These are phyloP conservation scores for Delphinus delphis DNA, from an alignment of 2,113 vertebrate genomes.

Conservation along the genomic window DNA sequence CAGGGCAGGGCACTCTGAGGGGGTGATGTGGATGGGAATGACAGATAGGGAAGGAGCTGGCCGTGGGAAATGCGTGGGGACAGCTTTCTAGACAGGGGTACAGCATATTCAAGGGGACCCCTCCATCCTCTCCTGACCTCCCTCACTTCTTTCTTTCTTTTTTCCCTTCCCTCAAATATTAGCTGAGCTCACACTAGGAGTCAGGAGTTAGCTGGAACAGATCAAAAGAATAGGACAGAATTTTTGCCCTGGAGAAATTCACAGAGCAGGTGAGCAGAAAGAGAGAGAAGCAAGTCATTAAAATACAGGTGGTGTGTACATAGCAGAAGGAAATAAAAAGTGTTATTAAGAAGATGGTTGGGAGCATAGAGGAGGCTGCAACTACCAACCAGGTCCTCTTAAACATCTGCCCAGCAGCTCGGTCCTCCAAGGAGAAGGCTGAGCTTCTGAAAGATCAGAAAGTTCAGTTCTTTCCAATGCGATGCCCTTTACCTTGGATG, in stretches of 20 bases:
- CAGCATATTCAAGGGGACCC: neutral
- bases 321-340: neutral
- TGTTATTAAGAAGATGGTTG: neutral
- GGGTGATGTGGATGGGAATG: neutral
- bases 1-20: neutral
- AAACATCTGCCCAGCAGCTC: neutral
- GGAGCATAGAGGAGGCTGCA: neutral
- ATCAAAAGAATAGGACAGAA: neutral
- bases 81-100: neutral
- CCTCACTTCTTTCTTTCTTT: neutral
- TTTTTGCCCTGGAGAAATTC: neutral
- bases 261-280: neutral
- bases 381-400: neutral
- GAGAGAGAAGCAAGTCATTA: neutral
- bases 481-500: neutral
- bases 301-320: neutral
- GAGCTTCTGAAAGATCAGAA: neutral
- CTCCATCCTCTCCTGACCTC: fast-evolving
- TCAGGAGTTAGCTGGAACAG: neutral
- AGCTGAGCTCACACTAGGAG: neutral
- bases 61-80: neutral
- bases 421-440: neutral
- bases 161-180: neutral
- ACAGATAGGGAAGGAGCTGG: neutral
- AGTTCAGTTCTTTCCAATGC: neutral